Percentiles rank a stretch among this genome's conserved stretches.
Conservation (phyloP, 2,888 invertebrate genomes). For the Apeira syringaria region DNA sequence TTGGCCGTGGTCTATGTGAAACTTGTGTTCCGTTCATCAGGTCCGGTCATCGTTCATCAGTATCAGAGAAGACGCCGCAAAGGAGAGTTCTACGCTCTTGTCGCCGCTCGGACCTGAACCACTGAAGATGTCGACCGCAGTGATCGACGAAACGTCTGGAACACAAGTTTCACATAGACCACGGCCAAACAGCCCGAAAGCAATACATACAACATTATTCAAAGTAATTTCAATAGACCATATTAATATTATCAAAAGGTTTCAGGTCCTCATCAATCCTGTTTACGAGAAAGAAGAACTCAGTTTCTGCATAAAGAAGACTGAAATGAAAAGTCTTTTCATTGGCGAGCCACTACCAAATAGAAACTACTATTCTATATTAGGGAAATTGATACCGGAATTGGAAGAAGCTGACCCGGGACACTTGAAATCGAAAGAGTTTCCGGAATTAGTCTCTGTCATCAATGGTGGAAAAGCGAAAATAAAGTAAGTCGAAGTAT, state of each 20-base stretch:
- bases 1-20: too few relatives aligned
- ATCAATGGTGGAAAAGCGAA: conserved; percentile 80
- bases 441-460: conserved; percentile 81
- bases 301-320: conserved; percentile 89
- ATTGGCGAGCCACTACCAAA: conserved; percentile 85
- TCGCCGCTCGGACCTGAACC: too few relatives aligned
- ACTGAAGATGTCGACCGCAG: too few relatives aligned
- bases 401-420: conserved; percentile 71
- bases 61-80: too few relatives aligned
- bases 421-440: conserved; percentile 62
- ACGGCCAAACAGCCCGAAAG: too few relatives aligned
- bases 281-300: conserved; percentile 89
- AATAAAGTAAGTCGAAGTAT: conserved; percentile 69
- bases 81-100: too few relatives aligned
- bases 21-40: too few relatives aligned
- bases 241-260: conserved; percentile 18
- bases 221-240: background rate
- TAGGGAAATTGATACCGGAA: conserved; percentile 85
- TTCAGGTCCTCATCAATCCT: conserved; percentile 91
- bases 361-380: conserved; percentile 86
- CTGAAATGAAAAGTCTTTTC: conserved; percentile 87
- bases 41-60: too few relatives aligned
- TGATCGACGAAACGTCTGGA: too few relatives aligned
- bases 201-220: too few relatives aligned
- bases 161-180: too few relatives aligned